A percentile compares a stretch with the other conserved stretches of the same genome.
Evolutionary conservation across 2,888 invertebrate genomes (phyloP).

Genomic region (Strigamia maritima): DNA sequence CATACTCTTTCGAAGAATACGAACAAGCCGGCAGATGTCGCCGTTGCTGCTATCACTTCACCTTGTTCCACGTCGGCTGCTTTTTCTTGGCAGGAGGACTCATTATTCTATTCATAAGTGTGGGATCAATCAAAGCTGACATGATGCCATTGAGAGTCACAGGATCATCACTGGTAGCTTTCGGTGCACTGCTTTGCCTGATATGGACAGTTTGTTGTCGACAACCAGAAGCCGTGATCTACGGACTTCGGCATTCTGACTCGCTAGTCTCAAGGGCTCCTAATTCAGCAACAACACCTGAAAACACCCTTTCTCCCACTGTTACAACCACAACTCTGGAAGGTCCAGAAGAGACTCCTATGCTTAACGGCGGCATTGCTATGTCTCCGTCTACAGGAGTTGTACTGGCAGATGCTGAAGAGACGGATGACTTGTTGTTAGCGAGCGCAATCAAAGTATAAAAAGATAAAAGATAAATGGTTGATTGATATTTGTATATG

Average conservation of each 20-base stretch:
- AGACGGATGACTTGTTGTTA: neutral
- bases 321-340: neutral
- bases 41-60: slow-evolving; percentile 36
- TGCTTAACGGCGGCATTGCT: neutral
- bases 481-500: neutral
- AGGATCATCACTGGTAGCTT: slow-evolving; percentile 40
- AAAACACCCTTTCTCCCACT: neutral
- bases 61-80: slow-evolving; percentile 41
- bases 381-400: neutral
- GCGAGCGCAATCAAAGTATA: neutral
- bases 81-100: slow-evolving; percentile 39
- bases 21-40: slow-evolving; percentile 30
- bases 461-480: too few relatives aligned
- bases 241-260: slow-evolving; percentile 38
- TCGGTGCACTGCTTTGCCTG: slow-evolving; percentile 41
- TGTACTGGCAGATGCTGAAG: neutral
- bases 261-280: slow-evolving; percentile 35
- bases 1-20: slow-evolving; percentile 31
- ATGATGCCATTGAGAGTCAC: slow-evolving; percentile 38
- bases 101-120: slow-evolving; percentile 41
- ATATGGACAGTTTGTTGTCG: slow-evolving; percentile 41
- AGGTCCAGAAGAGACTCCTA: neutral
- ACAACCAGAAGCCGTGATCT: neutral
- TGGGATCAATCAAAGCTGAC: slow-evolving; percentile 40
- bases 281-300: neutral